Evolutionary conservation across 2,113 vertebrate species (phyloP).

Genomic region (Larimichthys polyactis): DNA sequence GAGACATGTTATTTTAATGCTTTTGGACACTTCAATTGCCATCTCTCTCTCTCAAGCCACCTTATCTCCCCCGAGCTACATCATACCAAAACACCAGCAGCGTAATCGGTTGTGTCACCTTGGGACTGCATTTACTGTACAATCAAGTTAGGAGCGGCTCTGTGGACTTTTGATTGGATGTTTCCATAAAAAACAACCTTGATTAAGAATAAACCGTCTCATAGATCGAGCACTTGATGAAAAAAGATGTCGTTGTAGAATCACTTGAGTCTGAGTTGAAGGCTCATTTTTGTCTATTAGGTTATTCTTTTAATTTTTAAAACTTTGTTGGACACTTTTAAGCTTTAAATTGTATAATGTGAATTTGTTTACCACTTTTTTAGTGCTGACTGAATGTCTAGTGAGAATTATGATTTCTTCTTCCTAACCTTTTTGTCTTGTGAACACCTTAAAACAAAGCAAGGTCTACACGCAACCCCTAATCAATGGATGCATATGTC

Average conservation of each 20-base stretch:
- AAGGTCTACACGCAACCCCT: not conserved
- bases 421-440: not conserved
- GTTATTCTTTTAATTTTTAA: not conserved
- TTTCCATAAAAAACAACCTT: not conserved
- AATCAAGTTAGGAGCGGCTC: not conserved
- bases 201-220: not conserved
- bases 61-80: slow-evolving; percentile 15
- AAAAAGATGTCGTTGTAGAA: not conserved
- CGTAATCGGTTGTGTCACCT: slow-evolving; percentile 51
- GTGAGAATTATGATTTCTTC: not conserved
- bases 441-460: not conserved
- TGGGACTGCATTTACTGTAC: slow-evolving; percentile 32
- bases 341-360: not conserved
- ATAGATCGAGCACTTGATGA: not conserved
- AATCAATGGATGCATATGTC: not conserved
- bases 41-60: slow-evolving; percentile 34
- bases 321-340: not conserved
- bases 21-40: slow-evolving; percentile 64
- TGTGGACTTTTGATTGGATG: slow-evolving; percentile 14
- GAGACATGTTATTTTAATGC: slow-evolving; percentile 60
- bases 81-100: slow-evolving; percentile 32
- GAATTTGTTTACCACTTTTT: not conserved
- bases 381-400: not conserved
- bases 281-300: not conserved
- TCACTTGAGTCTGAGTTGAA: not conserved